Evolutionary conservation across 2,113 vertebrate genomes (phyloP).

Genomic region (Sminthopsis crassicaudata): DNA sequence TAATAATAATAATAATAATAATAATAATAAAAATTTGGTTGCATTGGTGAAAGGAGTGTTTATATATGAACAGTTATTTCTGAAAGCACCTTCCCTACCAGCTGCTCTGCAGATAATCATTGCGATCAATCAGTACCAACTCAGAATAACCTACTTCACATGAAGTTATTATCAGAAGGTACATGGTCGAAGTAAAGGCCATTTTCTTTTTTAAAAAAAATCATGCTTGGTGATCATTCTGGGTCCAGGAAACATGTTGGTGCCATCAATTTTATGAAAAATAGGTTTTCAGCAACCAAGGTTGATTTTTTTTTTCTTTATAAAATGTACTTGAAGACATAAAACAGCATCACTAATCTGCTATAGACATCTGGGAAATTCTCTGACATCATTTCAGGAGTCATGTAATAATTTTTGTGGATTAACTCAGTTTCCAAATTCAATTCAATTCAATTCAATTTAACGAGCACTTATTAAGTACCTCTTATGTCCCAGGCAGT

Average conservation of each 20-base stretch:
- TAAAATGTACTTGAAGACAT: constrained; percentile 29
- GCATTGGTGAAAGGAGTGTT: constrained; percentile 28
- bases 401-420: neutral
- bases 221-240: constrained; percentile 26
- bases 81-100: neutral
- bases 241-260: neutral
- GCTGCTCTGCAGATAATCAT: constrained; percentile 34
- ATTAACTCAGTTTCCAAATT: constrained; percentile 35
- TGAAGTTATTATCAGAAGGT: constrained; percentile 4
- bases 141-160: constrained; percentile 36
- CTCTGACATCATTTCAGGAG: constrained; percentile 32
- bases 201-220: constrained; percentile 43
- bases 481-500: neutral
- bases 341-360: constrained; percentile 18
- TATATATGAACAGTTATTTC: constrained; percentile 28
- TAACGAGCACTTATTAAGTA: neutral
- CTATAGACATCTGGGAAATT: neutral
- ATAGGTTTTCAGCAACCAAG: constrained; percentile 4
- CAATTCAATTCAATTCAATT: neutral
- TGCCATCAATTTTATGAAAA: constrained; percentile 39
- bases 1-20: constrained; percentile 41
- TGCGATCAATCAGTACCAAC: constrained; percentile 28
- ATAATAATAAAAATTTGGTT: constrained; percentile 28
- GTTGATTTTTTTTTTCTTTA: neutral
- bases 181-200: neutral